Conservation (phyloP, 2,113 vertebrate species). For the Nothocercus julius region DNA sequence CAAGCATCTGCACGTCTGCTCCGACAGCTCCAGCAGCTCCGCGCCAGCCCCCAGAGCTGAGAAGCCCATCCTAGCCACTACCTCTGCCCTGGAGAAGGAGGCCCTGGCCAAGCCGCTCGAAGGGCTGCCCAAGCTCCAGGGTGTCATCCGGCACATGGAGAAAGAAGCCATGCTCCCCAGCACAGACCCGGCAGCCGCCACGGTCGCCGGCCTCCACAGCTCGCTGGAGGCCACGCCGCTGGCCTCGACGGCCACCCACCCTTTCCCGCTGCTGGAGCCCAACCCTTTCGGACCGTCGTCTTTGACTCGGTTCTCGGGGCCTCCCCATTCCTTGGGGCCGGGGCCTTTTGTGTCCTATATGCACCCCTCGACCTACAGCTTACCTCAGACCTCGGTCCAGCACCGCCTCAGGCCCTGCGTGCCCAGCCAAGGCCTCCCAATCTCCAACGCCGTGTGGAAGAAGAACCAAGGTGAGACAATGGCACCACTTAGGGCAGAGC, state of each 20-base stretch:
- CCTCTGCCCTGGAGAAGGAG: constrained; percentile 39
- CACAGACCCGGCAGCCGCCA: not conserved
- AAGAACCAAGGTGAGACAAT: constrained; percentile 87
- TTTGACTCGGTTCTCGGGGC: constrained; percentile 53
- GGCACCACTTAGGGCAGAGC: not conserved
- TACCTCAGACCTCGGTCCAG: constrained; percentile 62
- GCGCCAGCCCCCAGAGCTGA: not conserved
- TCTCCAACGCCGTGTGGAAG: constrained; percentile 86
- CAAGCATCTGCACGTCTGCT: constrained; percentile 94
- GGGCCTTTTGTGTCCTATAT: constrained; percentile 69
- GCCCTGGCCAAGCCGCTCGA: not conserved
- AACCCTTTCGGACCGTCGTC: constrained; percentile 36
- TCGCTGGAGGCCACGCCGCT: constrained; percentile 38
- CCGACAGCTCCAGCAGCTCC: constrained; percentile 82
- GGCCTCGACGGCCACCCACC: not conserved
- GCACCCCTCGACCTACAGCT: constrained; percentile 59
- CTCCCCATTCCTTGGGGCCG: constrained; percentile 29
- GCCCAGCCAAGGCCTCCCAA: constrained; percentile 71
- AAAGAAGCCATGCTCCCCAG: constrained; percentile 2
- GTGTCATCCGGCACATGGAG: constrained; percentile 16
- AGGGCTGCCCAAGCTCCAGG: constrained; percentile 27
- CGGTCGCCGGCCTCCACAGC: constrained; percentile 1
- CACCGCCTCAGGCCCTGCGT: constrained; percentile 69
- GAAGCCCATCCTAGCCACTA: not conserved
- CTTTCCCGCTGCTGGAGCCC: constrained; percentile 69